These are phyloP conservation scores for Aromia moschata DNA, from an alignment of 2,888 invertebrate genomes.

Conservation along the genomic window DNA sequence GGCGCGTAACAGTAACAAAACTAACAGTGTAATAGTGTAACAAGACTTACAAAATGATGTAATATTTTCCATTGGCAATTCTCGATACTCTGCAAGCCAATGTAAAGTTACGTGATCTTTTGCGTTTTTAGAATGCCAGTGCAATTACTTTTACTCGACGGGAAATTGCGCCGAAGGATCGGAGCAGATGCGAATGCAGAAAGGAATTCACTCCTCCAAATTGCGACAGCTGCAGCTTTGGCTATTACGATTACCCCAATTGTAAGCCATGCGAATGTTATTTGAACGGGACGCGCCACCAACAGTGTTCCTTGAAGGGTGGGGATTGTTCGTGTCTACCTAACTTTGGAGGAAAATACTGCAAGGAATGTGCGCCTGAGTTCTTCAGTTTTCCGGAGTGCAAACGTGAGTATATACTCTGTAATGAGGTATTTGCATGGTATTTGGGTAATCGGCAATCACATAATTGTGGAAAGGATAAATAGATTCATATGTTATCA, in stretches of 20 bases:
- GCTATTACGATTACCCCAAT: slow-evolving; percentile 91
- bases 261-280: slow-evolving; percentile 95
- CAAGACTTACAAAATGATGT: too few relatives aligned
- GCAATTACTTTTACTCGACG: slow-evolving; percentile 84
- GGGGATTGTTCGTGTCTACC: slow-evolving; percentile 90
- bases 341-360: slow-evolving; percentile 87
- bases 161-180: slow-evolving; percentile 93
- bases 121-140: slow-evolving; percentile 87
- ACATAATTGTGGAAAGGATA: too few relatives aligned
- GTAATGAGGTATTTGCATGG: too few relatives aligned
- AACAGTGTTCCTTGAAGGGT: slow-evolving; percentile 84
- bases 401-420: slow-evolving; percentile 67
- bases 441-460: too few relatives aligned
- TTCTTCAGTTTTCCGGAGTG: slow-evolving; percentile 88
- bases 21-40: too few relatives aligned
- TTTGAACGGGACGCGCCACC: slow-evolving; percentile 87
- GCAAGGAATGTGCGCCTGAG: slow-evolving; percentile 88
- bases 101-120: too few relatives aligned
- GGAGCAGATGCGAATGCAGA: slow-evolving; percentile 89
- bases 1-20: too few relatives aligned
- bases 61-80: too few relatives aligned
- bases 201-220: slow-evolving; percentile 80
- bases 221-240: slow-evolving; percentile 87
- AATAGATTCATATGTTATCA: too few relatives aligned
- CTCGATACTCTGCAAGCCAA: too few relatives aligned